Conservation (phyloP, 1,140 invertebrate species). For the Zaprionus camerounensis region DNA sequence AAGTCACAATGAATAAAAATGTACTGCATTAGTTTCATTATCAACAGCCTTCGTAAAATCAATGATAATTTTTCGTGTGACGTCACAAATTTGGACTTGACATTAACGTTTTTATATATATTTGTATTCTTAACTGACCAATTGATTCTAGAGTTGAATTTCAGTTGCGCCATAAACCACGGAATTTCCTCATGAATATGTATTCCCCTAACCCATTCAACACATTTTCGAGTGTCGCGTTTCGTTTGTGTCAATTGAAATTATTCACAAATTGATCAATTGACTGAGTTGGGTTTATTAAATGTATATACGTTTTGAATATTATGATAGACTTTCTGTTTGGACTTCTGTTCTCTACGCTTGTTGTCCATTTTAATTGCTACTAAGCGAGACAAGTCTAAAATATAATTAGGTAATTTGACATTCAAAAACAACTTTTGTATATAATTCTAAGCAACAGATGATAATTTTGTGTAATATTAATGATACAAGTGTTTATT, state of each 20-base stretch:
- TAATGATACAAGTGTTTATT: background rate
- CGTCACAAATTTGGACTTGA: background rate
- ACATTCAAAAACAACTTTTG: too few species aligned
- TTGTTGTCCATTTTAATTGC: too few species aligned
- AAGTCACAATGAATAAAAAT: background rate
- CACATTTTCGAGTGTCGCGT: background rate
- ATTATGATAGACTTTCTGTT: too few species aligned
- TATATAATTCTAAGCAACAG: too few species aligned
- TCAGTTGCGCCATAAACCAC: background rate
- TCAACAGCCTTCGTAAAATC: background rate
- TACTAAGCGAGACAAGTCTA: too few species aligned
- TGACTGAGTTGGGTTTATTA: background rate
- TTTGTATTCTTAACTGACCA: background rate
- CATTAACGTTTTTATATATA: background rate
- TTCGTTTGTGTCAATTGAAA: background rate
- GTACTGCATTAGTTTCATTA: background rate
- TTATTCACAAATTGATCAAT: constrained; percentile 2
- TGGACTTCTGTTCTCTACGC: too few species aligned
- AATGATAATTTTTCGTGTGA: background rate
- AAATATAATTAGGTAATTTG: too few species aligned
- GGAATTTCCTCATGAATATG: background rate
- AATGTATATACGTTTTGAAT: background rate
- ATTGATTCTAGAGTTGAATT: background rate
- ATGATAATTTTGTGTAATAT: too few species aligned
- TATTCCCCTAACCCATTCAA: background rate